Evolutionary conservation across 2,113 vertebrate genomes (phyloP).

Genomic region (Emydocephalus ijimae): DNA sequence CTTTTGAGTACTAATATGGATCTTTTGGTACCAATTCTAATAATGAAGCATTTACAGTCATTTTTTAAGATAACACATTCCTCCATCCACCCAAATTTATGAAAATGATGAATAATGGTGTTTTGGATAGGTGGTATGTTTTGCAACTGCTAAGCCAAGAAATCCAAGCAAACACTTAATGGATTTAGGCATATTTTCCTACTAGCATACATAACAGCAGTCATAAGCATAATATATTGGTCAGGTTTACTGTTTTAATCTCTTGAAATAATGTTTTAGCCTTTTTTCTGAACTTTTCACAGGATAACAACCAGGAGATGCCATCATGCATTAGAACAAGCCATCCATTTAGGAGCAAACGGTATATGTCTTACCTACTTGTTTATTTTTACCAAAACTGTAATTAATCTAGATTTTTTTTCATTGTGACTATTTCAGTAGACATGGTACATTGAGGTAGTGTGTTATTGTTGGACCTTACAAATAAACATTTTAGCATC

Average conservation of each 20-base stretch:
- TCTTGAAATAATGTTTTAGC: not conserved
- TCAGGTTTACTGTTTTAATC: not conserved
- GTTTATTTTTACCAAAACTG: not conserved
- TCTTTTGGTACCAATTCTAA: not conserved
- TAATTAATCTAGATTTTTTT: not conserved
- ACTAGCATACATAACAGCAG: not conserved
- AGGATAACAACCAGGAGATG: slow-evolving; percentile 85
- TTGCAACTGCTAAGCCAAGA: not conserved
- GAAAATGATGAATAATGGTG: not conserved
- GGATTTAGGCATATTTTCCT: not conserved
- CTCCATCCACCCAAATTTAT: not conserved
- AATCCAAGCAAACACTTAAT: not conserved
- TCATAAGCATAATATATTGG: not conserved
- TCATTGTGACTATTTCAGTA: not conserved
- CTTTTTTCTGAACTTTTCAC: slow-evolving; percentile 18
- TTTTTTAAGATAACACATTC: not conserved
- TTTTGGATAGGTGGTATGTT: not conserved
- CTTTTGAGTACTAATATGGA: not conserved
- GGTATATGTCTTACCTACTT: slow-evolving; percentile 51
- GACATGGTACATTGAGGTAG: not conserved
- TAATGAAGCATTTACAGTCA: not conserved
- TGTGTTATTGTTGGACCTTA: not conserved
- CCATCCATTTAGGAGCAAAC: slow-evolving; percentile 71
- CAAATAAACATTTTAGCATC: not conserved
- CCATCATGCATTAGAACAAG: slow-evolving; percentile 84